Evolutionary conservation across 2,797 vertebrate species (phyloP).

Genomic region (Microctenopoma steveboyesi): DNA sequence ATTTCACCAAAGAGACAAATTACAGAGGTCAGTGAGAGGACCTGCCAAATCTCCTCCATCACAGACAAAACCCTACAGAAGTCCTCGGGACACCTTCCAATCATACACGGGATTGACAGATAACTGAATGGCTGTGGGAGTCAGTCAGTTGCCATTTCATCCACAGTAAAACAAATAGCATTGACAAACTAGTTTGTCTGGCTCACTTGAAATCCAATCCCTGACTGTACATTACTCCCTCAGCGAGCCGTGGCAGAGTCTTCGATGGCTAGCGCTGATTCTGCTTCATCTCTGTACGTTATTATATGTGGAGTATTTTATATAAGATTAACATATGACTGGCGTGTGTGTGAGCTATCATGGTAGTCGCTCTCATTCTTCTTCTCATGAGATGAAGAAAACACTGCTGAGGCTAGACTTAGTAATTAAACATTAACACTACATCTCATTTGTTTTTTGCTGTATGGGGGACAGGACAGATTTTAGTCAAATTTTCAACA

Average conservation of each 20-base stretch:
- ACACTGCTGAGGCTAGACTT: constrained; percentile 1
- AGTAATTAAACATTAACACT: constrained; percentile 24
- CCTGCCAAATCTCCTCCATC: constrained; percentile 3
- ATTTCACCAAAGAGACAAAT: constrained; percentile 29
- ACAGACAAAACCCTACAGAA: constrained; percentile 30
- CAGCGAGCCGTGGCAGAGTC: background rate
- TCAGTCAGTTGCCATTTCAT: constrained; percentile 11
- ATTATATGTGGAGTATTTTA: constrained; percentile 2
- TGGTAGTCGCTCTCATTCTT: constrained; percentile 7
- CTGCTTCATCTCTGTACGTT: constrained; percentile 4
- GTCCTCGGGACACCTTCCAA: background rate
- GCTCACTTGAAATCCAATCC: constrained; percentile 15
- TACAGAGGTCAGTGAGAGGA: constrained; percentile 43
- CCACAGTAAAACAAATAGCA: constrained; percentile 17
- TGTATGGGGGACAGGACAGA: background rate
- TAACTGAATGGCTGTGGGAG: constrained; percentile 16
- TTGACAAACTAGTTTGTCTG: constrained; percentile 15
- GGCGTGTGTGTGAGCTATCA: constrained; percentile 7
- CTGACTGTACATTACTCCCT: background rate
- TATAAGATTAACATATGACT: constrained; percentile 3
- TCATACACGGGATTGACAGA: constrained; percentile 2
- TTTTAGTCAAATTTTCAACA: background rate
- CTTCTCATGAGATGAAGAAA: constrained; percentile 24
- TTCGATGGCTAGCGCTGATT: background rate
- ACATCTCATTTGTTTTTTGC: constrained; percentile 11